A percentile compares a stretch with the other conserved stretches of the same genome.
Conservation (phyloP, 2,113 vertebrate genomes). For the Mobula hypostoma region DNA sequence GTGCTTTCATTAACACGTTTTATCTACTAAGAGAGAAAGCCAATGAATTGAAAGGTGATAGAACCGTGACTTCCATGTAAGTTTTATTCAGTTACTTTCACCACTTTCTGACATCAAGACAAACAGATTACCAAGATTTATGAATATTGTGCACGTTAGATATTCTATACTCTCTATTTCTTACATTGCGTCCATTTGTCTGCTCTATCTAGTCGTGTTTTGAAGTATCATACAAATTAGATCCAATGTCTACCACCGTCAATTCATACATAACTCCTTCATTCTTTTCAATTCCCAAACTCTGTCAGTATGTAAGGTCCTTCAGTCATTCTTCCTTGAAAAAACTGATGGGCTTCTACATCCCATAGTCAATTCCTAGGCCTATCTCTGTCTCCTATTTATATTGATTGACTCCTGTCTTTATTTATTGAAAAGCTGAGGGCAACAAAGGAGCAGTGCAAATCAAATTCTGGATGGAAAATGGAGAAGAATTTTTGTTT, state of each 20-base stretch:
- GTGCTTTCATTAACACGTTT: background rate
- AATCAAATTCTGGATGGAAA: background rate
- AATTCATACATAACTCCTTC: background rate
- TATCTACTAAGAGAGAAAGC: too few relatives aligned
- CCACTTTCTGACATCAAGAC: background rate
- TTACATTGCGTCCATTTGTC: too few relatives aligned
- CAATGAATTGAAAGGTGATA: background rate
- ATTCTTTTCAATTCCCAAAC: background rate
- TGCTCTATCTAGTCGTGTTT: too few relatives aligned
- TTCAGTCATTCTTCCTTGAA: background rate
- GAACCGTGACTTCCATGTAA: background rate
- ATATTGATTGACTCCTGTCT: too few relatives aligned
- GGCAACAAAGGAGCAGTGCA: background rate
- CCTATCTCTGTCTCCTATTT: background rate
- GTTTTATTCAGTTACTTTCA: background rate
- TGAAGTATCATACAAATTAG: too few relatives aligned
- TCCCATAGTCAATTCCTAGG: background rate
- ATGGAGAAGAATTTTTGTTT: background rate
- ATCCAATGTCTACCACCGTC: too few relatives aligned
- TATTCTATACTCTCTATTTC: too few relatives aligned
- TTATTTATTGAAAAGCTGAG: too few relatives aligned
- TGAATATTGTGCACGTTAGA: too few relatives aligned
- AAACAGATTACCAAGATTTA: too few relatives aligned
- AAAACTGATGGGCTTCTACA: background rate
- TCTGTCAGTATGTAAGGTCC: background rate